Percentiles rank a stretch among this genome's conserved stretches.
Conservation (phyloP, 2,113 vertebrate genomes). For the Callipepla californica region DNA sequence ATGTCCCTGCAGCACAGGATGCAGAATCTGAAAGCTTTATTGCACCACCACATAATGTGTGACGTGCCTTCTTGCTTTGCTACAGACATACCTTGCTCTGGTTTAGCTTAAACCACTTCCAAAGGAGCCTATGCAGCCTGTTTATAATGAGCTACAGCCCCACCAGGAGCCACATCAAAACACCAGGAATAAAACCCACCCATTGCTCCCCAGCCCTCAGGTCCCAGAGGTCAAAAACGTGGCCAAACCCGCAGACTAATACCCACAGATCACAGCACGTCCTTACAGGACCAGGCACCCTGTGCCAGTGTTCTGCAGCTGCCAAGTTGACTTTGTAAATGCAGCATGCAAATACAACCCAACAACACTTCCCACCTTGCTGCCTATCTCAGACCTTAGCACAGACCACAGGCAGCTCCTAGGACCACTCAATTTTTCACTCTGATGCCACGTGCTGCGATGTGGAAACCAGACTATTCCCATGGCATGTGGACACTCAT, state of each 20-base stretch:
- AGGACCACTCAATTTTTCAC: rapidly evolving
- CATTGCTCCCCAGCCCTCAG: rapidly evolving
- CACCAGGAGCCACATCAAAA: not conserved
- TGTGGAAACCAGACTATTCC: rapidly evolving
- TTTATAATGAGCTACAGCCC: not conserved
- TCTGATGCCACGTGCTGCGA: rapidly evolving
- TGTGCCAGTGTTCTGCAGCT: not conserved
- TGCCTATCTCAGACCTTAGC: not conserved
- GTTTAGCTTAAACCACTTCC: not conserved
- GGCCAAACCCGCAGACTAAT: not conserved
- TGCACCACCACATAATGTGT: not conserved
- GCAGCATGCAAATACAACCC: rapidly evolving
- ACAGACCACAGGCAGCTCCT: not conserved
- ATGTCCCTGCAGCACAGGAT: not conserved
- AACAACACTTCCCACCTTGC: rapidly evolving
- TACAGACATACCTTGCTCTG: not conserved
- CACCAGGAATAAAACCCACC: not conserved
- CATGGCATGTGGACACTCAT: rapidly evolving
- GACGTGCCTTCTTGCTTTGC: rapidly evolving
- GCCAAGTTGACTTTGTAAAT: not conserved
- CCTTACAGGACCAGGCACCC: not conserved
- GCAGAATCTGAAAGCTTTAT: not conserved
- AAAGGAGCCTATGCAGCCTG: not conserved
- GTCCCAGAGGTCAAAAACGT: not conserved
- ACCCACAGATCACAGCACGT: rapidly evolving